Percentiles rank a stretch among this genome's conserved stretches.
Evolutionary conservation across 2,888 invertebrate genomes (phyloP).

Genomic region (Deroplatys truncata): DNA sequence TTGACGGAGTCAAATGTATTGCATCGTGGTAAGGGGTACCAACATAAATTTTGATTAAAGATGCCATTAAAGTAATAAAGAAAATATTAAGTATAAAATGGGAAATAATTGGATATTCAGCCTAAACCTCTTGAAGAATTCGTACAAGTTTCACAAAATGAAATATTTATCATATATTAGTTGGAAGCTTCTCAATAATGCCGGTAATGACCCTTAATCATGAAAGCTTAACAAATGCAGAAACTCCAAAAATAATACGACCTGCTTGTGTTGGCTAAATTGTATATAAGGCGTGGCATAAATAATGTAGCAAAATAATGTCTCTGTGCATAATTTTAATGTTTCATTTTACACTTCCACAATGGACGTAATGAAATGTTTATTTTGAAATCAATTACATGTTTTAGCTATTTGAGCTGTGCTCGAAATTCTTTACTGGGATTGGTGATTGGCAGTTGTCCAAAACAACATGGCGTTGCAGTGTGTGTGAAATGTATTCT

Average conservation of each 20-base stretch:
- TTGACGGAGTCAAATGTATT: slow-evolving; percentile 2
- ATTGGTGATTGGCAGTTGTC: slow-evolving; percentile 20
- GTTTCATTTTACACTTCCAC: neutral
- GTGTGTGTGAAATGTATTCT: slow-evolving; percentile 1
- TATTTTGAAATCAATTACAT: neutral
- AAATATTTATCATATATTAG: too few species aligned
- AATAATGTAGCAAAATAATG: neutral
- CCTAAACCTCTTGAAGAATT: too few species aligned
- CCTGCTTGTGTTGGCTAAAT: neutral
- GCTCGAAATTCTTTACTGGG: neutral
- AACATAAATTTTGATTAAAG: neutral
- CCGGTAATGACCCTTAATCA: neutral
- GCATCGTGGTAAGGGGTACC: slow-evolving; percentile 7
- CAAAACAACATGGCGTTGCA: slow-evolving; percentile 30
- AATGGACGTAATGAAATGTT: neutral
- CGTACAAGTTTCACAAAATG: too few species aligned
- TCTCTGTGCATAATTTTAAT: neutral
- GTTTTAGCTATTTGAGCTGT: neutral
- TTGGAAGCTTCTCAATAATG: too few species aligned
- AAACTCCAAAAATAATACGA: neutral
- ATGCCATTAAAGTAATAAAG: neutral
- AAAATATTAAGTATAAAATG: neutral
- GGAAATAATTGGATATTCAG: too few species aligned
- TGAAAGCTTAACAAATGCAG: neutral
- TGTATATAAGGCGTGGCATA: slow-evolving; percentile 14